These are phyloP conservation scores for Adineta ricciae DNA, from an alignment of 2,888 invertebrate genomes.

Conservation along the genomic window DNA sequence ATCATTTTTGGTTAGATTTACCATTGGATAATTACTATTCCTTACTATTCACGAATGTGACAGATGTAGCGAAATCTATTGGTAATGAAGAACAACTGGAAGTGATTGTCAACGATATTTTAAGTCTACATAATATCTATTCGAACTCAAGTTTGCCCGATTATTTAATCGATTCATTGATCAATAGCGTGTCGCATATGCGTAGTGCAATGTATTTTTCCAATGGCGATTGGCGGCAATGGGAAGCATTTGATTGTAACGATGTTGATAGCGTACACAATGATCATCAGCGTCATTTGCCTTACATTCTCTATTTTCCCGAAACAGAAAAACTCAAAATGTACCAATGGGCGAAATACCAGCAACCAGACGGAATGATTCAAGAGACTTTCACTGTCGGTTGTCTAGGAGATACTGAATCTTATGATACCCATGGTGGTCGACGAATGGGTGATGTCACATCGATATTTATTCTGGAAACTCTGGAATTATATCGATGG, in stretches of 20 bases:
- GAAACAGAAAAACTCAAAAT: constrained; percentile 23
- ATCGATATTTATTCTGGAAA: constrained; percentile 23
- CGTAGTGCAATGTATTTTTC: constrained; percentile 23
- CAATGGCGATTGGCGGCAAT: constrained; percentile 27
- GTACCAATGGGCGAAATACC: constrained; percentile 24
- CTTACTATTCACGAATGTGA: not conserved
- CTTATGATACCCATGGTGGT: constrained; percentile 5
- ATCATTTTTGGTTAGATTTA: not conserved
- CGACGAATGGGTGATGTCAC: constrained; percentile 20
- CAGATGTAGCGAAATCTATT: not conserved
- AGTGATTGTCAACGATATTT: not conserved
- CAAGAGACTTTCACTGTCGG: constrained; percentile 1
- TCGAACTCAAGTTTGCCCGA: constrained; percentile 21
- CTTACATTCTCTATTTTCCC: constrained; percentile 22
- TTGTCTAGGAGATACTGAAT: not conserved
- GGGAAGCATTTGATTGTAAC: constrained; percentile 27
- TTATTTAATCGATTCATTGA: constrained; percentile 14
- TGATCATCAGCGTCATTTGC: constrained; percentile 27
- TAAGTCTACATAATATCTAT: not conserved
- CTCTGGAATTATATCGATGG: constrained; percentile 26
- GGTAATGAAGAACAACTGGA: not conserved
- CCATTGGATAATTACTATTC: not conserved
- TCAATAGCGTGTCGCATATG: constrained; percentile 23
- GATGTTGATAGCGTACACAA: constrained; percentile 28
- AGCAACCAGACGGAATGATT: constrained; percentile 24